Conservation (phyloP, 2,888 invertebrate genomes). For the Heterodera filipjevi region DNA sequence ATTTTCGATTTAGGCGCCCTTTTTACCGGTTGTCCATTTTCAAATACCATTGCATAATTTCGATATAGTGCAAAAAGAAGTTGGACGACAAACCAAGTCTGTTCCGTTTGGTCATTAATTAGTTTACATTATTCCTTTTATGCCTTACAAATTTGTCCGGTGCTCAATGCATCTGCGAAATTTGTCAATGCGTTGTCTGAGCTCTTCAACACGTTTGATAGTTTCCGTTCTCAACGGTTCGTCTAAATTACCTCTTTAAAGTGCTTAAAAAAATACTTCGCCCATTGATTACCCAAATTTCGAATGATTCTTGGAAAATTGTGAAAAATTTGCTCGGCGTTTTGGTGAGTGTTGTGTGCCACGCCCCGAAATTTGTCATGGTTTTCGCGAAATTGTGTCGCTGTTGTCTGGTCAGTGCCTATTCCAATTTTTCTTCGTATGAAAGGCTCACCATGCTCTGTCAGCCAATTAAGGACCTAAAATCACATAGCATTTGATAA, state of each 20-base stretch:
- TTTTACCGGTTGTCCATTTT: conserved; percentile 47
- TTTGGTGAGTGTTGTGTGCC: conserved; percentile 57
- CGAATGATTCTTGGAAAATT: too few relatives aligned
- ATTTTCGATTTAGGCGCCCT: background rate
- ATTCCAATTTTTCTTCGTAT: conserved; percentile 54
- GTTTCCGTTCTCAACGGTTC: conserved; percentile 34
- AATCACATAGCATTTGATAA: background rate
- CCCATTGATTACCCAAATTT: conserved; percentile 40
- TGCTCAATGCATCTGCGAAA: conserved; percentile 45
- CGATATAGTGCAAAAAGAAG: conserved; percentile 57
- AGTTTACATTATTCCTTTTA: background rate
- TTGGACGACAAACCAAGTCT: conserved; percentile 49
- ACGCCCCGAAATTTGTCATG: conserved; percentile 58
- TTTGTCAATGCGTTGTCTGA: conserved; percentile 37
- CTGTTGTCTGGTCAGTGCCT: conserved; percentile 46
- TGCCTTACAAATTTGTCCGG: conserved; percentile 34
- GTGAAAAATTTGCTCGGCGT: conserved; percentile 54
- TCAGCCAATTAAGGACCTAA: conserved; percentile 59
- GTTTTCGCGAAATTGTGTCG: conserved; percentile 45
- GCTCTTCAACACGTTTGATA: conserved; percentile 37
- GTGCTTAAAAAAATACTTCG: too few relatives aligned
- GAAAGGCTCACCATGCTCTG: conserved; percentile 63
- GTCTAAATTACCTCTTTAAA: conserved; percentile 31
- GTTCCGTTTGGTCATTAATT: conserved; percentile 10
- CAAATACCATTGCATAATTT: conserved; percentile 62